Conservation (phyloP, 2,888 invertebrate species). For the Agonopterix arenella region DNA sequence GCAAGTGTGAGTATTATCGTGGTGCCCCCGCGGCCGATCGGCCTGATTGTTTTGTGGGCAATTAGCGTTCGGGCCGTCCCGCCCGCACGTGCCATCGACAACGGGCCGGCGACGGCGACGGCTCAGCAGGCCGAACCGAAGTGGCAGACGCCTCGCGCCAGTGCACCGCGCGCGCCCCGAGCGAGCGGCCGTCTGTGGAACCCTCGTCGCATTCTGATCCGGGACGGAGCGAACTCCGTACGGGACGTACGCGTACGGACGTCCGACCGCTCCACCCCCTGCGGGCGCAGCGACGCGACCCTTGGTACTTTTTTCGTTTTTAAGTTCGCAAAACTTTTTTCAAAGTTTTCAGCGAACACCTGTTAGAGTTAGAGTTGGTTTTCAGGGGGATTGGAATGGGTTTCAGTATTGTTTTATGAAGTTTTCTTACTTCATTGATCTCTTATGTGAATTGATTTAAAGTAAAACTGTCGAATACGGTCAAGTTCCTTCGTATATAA, state of each 20-base stretch:
- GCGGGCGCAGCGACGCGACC: slow-evolving; percentile 15
- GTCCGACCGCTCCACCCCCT: slow-evolving; percentile 7
- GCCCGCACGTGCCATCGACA: slow-evolving; percentile 42
- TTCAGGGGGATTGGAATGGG: not conserved
- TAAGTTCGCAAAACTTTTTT: slow-evolving; percentile 19
- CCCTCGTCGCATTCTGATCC: slow-evolving; percentile 17
- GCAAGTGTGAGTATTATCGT: slow-evolving; percentile 41
- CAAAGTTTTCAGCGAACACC: slow-evolving; percentile 12
- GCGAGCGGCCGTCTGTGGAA: slow-evolving; percentile 55
- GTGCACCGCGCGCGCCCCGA: slow-evolving; percentile 66
- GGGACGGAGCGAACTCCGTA: slow-evolving; percentile 18
- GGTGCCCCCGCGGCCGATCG: slow-evolving; percentile 38
- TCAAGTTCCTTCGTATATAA: too few relatives aligned
- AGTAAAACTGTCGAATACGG: not conserved
- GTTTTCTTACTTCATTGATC: slow-evolving; percentile 3
- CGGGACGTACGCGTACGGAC: slow-evolving; percentile 20
- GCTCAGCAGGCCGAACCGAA: not conserved
- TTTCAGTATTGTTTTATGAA: not conserved
- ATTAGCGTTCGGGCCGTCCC: slow-evolving; percentile 50
- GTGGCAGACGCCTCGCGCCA: slow-evolving; percentile 24
- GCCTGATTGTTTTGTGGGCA: slow-evolving; percentile 73
- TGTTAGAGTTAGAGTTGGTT: slow-evolving; percentile 13
- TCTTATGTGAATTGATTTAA: slow-evolving; percentile 7
- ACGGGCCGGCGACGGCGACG: slow-evolving; percentile 10
- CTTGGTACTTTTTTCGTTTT: slow-evolving; percentile 28